These are phyloP conservation scores for Poecile atricapillus DNA, from an alignment of 2,113 vertebrate species.

Conservation along the genomic window DNA sequence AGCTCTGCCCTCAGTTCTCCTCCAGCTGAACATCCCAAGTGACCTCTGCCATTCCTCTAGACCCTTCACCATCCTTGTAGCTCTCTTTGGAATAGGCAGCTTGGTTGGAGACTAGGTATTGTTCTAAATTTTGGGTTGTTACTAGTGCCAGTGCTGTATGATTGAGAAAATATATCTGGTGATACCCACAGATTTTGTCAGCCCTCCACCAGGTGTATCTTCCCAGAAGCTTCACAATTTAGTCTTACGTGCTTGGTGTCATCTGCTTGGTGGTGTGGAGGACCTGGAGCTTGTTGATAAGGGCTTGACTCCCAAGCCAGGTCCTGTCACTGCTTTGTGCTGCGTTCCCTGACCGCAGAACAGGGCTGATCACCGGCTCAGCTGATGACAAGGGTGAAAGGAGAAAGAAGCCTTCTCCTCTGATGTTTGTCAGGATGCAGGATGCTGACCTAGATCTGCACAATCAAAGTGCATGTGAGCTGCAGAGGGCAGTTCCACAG, in stretches of 20 bases:
- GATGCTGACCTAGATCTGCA: constrained; percentile 50
- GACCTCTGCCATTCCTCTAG: neutral
- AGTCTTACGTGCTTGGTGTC: accelerated
- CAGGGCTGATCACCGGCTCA: neutral
- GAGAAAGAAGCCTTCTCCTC: neutral
- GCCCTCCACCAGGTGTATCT: neutral
- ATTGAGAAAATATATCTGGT: neutral
- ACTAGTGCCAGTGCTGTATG: neutral
- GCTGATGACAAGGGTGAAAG: neutral
- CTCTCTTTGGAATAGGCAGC: neutral
- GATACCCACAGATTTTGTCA: neutral
- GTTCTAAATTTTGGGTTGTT: neutral
- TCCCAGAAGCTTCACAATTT: neutral
- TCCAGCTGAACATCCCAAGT: neutral
- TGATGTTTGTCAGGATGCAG: neutral
- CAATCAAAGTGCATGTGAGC: neutral
- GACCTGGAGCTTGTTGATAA: neutral
- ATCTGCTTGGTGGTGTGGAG: neutral
- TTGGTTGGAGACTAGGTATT: neutral
- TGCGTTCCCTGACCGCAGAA: accelerated
- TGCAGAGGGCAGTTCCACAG: neutral
- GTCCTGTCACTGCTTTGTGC: neutral
- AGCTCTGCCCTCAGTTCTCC: neutral
- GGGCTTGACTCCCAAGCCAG: neutral
- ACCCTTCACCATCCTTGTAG: neutral